These are phyloP conservation scores for Caretta caretta DNA, from an alignment of 2,113 vertebrate genomes.

Conservation along the genomic window DNA sequence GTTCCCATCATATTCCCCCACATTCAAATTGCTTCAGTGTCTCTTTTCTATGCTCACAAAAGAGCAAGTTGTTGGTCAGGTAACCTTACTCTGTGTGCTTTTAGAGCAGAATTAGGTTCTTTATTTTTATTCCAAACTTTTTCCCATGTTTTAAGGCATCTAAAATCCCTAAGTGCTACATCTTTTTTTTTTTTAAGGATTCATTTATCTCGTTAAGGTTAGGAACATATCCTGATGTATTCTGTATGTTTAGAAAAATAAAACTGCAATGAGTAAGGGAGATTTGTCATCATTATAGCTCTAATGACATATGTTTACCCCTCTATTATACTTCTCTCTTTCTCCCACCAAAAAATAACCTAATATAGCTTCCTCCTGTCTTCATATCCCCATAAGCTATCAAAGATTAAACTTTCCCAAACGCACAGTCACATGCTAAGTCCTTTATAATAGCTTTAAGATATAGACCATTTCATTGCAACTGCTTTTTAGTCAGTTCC, in stretches of 20 bases:
- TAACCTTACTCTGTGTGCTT: neutral
- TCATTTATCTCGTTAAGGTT: neutral
- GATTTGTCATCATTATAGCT: slow-evolving; percentile 17
- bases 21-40: neutral
- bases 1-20: neutral
- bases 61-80: neutral
- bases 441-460: slow-evolving; percentile 34
- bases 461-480: slow-evolving; percentile 61
- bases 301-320: neutral
- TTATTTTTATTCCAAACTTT: neutral
- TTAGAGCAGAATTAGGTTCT: neutral
- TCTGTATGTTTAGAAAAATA: neutral
- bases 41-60: neutral
- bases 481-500: slow-evolving; percentile 66
- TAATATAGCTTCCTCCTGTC: neutral
- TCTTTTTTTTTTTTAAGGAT: neutral
- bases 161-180: neutral
- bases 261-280: slow-evolving; percentile 11
- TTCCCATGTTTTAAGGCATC: neutral
- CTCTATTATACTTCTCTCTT: neutral
- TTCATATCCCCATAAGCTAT: neutral
- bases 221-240: neutral
- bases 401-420: slow-evolving; percentile 43
- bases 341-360: slow-evolving; percentile 33
- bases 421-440: slow-evolving; percentile 8